Evolutionary conservation across 92 coral and sea anemone genomes (phyloP), one percentile per base, ranked within the genome.

Genomic region (Zoanthus sociatus): DNA sequence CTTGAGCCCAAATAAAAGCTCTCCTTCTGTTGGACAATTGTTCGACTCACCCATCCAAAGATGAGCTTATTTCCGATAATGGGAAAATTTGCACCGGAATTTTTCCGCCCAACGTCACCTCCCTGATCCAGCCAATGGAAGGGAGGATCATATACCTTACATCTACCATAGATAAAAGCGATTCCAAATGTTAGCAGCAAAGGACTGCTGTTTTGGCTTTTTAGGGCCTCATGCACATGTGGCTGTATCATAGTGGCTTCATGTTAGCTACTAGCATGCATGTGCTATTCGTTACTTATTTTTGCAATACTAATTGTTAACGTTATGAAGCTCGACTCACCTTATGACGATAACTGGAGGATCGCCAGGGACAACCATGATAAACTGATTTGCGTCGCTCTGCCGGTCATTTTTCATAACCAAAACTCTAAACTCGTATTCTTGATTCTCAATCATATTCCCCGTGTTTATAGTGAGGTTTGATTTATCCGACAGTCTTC

Each of bases 361-460:
- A 67, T 86, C 88, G 31, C 93, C 92, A 4, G 82, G 88, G 9
- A 76, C 90, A 30, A 94, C 77, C 37, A 48, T 87, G 69, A 94
- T 78, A 68, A 83, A 76, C 92, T 94, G 95, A 13, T 79, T 61
- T 51, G 86, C 88, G n/a, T 54, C 8, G 12, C 93, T 91, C 47
- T 76, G 68, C 84, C 95, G 85, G 47, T 84, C 67, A 21, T 86
- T 86, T 45, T 86, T 92, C 74, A 26, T 47, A 17, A 94, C 91
- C 42, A 94, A 76, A 9, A 94, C 84, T 17, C 89, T 90, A 45
- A 94, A 79, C 20, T 73, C 76, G 72, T 94, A 92, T 15, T 90
- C 61, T 42, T 78, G 78, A 55, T 87, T 84, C 44, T 81, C 90
- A 14, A 71, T 78, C 93, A 94, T 92, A 48, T 76, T 51, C 11